Conservation (phyloP, 2,797 vertebrate species). For the Clarias fuscus region DNA sequence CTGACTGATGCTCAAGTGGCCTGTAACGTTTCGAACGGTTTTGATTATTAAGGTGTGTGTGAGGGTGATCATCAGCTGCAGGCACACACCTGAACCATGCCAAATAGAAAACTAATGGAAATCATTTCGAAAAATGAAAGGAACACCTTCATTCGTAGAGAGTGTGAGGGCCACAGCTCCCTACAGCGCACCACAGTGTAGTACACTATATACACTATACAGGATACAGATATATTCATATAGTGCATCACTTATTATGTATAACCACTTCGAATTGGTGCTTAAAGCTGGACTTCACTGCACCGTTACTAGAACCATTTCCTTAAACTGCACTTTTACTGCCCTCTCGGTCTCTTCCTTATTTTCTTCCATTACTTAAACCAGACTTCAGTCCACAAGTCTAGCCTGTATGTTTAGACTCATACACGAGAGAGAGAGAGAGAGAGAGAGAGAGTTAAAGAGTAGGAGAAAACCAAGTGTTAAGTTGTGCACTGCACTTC, state of each 20-base stretch:
- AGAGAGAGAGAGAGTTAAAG: not conserved
- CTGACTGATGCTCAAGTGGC: too few relatives aligned
- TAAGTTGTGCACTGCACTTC: not conserved
- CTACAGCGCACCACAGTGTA: not conserved
- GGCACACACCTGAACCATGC: not conserved
- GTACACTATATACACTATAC: too few relatives aligned
- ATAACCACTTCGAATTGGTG: not conserved
- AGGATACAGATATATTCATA: not conserved
- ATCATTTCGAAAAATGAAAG: not conserved
- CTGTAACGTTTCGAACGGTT: not conserved
- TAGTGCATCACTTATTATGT: not conserved
- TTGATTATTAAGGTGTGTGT: not conserved
- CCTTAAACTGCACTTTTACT: not conserved
- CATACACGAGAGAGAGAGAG: fast-evolving
- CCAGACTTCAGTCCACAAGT: not conserved
- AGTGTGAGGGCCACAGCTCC: not conserved
- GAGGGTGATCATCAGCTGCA: not conserved
- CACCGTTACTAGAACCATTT: not conserved
- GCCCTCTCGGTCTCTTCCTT: not conserved
- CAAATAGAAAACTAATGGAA: not conserved
- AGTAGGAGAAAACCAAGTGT: not conserved
- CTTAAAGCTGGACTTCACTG: not conserved
- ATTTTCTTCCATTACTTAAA: not conserved
- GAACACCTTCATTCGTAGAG: not conserved
- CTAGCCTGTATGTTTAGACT: not conserved